Conservation (phyloP, 2,113 vertebrate species). For the Canis aureus region DNA sequence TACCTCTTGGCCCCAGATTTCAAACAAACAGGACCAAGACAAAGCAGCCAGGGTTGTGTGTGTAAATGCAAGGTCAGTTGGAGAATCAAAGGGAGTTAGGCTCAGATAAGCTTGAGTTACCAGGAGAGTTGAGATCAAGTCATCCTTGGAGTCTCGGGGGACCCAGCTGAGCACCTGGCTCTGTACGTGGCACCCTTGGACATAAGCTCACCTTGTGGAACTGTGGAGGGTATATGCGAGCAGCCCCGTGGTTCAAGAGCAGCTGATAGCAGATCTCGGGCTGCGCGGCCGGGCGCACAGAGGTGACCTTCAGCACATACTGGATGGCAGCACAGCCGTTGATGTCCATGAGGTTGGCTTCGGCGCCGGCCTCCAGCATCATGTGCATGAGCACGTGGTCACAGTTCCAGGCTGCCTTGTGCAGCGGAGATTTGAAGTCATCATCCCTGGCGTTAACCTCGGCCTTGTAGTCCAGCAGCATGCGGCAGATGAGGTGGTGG, state of each 20-base stretch:
- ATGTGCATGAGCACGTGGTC: constrained; percentile 95
- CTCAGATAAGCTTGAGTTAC: neutral
- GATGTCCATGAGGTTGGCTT: constrained; percentile 94
- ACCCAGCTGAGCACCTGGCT: too few species aligned
- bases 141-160: neutral
- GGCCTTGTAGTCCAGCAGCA: constrained; percentile 93
- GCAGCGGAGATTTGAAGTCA: constrained; percentile 94
- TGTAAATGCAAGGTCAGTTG: neutral
- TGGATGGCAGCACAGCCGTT: constrained; percentile 96
- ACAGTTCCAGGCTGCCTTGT: constrained; percentile 98
- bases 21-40: neutral
- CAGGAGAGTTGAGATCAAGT: neutral
- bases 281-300: constrained; percentile 89
- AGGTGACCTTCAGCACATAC: constrained; percentile 95
- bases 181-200: neutral
- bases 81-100: neutral
- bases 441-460: constrained; percentile 92
- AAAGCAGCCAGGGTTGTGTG: too few species aligned
- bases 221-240: constrained; percentile 94
- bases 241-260: constrained; percentile 94
- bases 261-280: constrained; percentile 95
- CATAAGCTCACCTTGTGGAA: constrained; percentile 95
- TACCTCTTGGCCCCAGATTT: neutral
- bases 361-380: constrained; percentile 94
- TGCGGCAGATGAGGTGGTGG: constrained; percentile 94